phyloP scores from a whole-genome alignment of 2,113 vertebrate species.

The Salvelinus alpinus region DNA sequence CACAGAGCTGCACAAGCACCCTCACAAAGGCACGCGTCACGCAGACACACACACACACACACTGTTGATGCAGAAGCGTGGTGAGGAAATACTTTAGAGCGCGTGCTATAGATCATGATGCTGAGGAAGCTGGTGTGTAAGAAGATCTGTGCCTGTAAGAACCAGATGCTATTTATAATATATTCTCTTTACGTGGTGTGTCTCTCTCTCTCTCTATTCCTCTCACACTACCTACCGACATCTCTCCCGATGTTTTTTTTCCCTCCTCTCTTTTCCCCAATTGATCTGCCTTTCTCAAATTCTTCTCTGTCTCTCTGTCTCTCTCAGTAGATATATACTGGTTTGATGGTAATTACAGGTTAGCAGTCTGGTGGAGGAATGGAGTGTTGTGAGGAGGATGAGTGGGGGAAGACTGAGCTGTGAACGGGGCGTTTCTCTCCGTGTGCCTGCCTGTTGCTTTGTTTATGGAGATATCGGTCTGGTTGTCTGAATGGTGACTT shows the following conservation, averaged over 20 bases:
- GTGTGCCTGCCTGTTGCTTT: background rate
- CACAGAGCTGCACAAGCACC: constrained; percentile 10
- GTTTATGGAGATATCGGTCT: background rate
- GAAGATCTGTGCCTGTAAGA: constrained; percentile 81
- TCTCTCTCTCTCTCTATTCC: background rate
- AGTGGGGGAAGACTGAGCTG: background rate
- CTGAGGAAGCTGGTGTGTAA: constrained; percentile 82
- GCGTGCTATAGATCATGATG: constrained; percentile 73
- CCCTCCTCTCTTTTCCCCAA: background rate
- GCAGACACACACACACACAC: constrained; percentile 16
- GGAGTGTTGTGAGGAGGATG: background rate
- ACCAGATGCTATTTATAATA: background rate
- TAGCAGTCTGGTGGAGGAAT: background rate
- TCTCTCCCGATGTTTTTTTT: background rate
- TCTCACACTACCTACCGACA: background rate
- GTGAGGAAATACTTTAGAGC: constrained; percentile 51
- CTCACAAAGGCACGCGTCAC: constrained; percentile 10
- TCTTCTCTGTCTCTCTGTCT: background rate
- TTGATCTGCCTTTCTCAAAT: background rate
- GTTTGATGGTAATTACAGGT: background rate
- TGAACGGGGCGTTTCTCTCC: background rate
- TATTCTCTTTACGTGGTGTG: background rate
- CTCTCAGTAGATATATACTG: background rate
- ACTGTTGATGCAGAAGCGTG: constrained; percentile 16
- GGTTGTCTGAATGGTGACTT: background rate